These are phyloP conservation scores for Lasioglossum lativentre DNA, from an alignment of 2,888 invertebrate species.

Conservation along the genomic window DNA sequence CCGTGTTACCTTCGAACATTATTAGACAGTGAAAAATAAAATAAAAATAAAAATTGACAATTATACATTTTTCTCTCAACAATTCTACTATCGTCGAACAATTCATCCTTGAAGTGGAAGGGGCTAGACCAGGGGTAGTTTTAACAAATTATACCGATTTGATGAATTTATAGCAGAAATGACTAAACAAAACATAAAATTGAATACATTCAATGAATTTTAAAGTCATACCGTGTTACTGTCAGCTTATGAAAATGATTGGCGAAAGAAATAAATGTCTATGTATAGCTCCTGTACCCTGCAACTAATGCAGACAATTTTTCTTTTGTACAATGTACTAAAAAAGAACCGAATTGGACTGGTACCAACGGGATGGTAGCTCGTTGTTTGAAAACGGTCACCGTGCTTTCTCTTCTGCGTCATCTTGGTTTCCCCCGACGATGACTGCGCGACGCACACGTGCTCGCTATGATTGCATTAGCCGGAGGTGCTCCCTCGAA, in stretches of 20 bases:
- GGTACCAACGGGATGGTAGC: conserved; percentile 10
- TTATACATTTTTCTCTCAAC: neutral
- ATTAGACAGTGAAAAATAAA: neutral
- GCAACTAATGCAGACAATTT: neutral
- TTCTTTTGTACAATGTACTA: neutral
- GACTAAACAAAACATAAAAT: too few species aligned
- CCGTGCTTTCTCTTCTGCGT: conserved; percentile 39
- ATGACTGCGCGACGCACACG: conserved; percentile 36
- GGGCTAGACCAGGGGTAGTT: neutral
- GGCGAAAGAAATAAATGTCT: too few species aligned
- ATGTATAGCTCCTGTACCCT: too few species aligned
- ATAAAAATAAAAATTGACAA: too few species aligned
- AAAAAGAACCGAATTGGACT: neutral
- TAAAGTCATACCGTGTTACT: too few species aligned
- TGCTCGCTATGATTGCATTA: conserved; percentile 23
- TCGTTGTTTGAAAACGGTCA: neutral
- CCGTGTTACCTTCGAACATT: neutral
- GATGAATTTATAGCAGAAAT: neutral
- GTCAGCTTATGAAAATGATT: neutral
- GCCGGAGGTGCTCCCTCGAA: neutral
- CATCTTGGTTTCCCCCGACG: conserved; percentile 25
- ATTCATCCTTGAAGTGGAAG: neutral
- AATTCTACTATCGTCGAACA: neutral
- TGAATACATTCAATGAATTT: too few species aligned
- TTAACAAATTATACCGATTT: neutral